Evolutionary conservation across 2,113 vertebrate species (phyloP).

Genomic region (Pomatorhinus ruficollis): DNA sequence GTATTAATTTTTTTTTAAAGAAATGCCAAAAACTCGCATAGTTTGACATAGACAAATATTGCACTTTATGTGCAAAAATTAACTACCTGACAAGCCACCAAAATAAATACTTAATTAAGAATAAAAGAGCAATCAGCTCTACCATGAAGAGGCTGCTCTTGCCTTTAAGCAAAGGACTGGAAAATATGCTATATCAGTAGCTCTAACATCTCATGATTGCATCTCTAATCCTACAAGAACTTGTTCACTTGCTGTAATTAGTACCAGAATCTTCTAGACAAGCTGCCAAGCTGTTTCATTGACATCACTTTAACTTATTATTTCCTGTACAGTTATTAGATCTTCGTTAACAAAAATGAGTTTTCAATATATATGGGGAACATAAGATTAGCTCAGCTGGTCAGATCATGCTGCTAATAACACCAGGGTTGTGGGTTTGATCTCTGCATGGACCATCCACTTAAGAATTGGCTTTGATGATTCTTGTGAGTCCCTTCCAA

Average conservation of each 20-base stretch:
- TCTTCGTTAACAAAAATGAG: neutral
- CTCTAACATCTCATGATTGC: neutral
- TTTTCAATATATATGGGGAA: rapidly evolving
- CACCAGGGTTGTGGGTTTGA: neutral
- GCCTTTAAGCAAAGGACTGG: neutral
- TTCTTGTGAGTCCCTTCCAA: neutral
- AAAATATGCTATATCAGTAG: neutral
- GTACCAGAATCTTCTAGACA: neutral
- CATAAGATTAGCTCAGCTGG: neutral
- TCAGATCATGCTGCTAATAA: neutral
- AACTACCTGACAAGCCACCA: neutral
- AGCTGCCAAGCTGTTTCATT: neutral
- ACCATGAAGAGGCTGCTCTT: neutral
- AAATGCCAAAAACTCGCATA: neutral
- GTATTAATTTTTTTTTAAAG: neutral
- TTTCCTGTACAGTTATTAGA: neutral
- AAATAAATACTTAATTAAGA: neutral
- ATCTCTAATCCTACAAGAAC: neutral
- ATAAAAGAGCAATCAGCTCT: neutral
- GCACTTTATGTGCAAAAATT: neutral
- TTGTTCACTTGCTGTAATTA: neutral
- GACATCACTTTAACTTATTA: neutral
- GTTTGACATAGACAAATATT: neutral
- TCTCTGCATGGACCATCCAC: neutral
- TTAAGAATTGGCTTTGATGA: neutral